These are phyloP conservation scores for Rhamphomyia laevipes DNA, from an alignment of 2,888 invertebrate genomes.

Conservation along the genomic window DNA sequence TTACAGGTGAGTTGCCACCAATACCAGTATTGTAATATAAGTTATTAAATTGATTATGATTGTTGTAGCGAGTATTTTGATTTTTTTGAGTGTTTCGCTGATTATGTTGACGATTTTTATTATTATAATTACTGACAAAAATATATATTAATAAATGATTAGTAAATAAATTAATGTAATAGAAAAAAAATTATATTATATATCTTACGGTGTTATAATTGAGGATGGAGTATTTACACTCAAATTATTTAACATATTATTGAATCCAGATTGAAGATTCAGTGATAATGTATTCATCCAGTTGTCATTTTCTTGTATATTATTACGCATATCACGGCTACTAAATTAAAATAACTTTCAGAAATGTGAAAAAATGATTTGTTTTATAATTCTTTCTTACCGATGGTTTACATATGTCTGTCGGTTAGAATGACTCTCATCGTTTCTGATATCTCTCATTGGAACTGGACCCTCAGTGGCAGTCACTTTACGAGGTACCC, in stretches of 20 bases:
- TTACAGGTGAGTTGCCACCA: too few species aligned
- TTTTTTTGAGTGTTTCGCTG: slow-evolving; percentile 28
- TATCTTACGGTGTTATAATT: slow-evolving; percentile 36
- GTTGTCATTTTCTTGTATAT: slow-evolving; percentile 35
- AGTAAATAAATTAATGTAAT: too few species aligned
- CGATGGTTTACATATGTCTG: slow-evolving; percentile 30
- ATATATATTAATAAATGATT: too few species aligned
- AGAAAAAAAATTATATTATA: neutral
- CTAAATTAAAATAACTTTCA: slow-evolving; percentile 17
- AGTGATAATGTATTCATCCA: slow-evolving; percentile 38
- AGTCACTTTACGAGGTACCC: slow-evolving; percentile 82
- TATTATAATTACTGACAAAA: slow-evolving; percentile 6
- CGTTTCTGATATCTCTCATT: slow-evolving; percentile 71
- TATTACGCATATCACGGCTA: slow-evolving; percentile 37
- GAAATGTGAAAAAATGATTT: too few species aligned
- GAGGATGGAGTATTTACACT: slow-evolving; percentile 36
- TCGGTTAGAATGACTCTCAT: slow-evolving; percentile 33
- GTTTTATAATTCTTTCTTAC: slow-evolving; percentile 4
- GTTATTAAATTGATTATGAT: slow-evolving; percentile 34
- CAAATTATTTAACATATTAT: slow-evolving; percentile 36
- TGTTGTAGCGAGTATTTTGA: slow-evolving; percentile 30
- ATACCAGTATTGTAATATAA: slow-evolving; percentile 15
- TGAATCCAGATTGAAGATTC: slow-evolving; percentile 32
- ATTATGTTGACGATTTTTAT: slow-evolving; percentile 22
- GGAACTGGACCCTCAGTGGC: slow-evolving; percentile 87